Evolutionary conservation across 2,113 vertebrate genomes (phyloP).

Genomic region (Phainopepla nitens): DNA sequence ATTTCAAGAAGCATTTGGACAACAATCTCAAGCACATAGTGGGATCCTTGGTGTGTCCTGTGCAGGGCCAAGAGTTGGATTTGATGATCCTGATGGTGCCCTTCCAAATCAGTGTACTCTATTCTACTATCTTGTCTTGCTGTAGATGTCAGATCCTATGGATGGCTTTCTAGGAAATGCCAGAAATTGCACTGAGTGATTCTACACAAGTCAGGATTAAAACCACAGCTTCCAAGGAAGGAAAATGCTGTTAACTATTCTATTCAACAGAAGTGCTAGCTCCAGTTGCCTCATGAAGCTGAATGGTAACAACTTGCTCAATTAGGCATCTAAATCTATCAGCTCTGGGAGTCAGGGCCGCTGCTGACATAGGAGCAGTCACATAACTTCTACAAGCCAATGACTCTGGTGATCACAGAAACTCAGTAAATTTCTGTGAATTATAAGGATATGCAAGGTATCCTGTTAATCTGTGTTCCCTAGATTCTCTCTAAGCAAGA

Average conservation of each 20-base stretch:
- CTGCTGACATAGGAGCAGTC: background rate
- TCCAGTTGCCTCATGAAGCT: background rate
- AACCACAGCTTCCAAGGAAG: background rate
- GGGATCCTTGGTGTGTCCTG: background rate
- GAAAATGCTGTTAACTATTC: background rate
- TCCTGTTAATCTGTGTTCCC: background rate
- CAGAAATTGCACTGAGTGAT: background rate
- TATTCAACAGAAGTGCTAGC: background rate
- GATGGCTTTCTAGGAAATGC: background rate
- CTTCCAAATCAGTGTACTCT: background rate
- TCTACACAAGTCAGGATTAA: background rate
- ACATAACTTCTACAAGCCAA: background rate
- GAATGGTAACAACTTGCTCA: background rate
- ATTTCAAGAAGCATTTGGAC: background rate
- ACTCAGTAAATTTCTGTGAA: background rate
- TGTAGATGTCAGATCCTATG: background rate
- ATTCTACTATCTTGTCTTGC: background rate
- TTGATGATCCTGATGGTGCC: background rate
- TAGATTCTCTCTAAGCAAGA: background rate
- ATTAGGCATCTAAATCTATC: background rate
- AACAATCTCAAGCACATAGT: rapidly evolving
- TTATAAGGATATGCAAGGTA: background rate
- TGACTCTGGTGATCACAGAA: background rate
- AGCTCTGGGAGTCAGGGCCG: background rate
- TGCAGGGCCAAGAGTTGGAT: background rate